These are phyloP conservation scores for Caiman crocodilus DNA, from an alignment of 2,797 vertebrate species.

Conservation along the genomic window DNA sequence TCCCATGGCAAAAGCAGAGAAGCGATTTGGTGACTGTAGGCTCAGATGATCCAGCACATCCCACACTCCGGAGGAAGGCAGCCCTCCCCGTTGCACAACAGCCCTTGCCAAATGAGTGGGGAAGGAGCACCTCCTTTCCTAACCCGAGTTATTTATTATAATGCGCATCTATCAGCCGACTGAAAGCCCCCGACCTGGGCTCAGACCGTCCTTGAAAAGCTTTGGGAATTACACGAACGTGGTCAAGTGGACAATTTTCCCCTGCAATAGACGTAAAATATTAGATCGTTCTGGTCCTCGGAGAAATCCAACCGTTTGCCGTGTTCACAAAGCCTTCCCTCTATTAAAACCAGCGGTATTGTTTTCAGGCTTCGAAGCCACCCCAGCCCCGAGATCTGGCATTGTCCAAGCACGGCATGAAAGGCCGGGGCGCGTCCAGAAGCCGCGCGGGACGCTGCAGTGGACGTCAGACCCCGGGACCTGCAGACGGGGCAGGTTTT, in stretches of 20 bases:
- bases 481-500: not conserved
- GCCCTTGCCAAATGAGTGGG: no score
- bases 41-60: no score
- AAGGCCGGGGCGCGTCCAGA: fast-evolving
- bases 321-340: not conserved
- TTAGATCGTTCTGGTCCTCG: not conserved
- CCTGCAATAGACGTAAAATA: not conserved
- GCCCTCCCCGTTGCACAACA: no score
- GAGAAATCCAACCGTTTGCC: not conserved
- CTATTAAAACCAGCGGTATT: no score
- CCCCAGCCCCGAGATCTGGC: not conserved
- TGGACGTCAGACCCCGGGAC: not conserved
- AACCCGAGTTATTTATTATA: no score
- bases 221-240: not conserved
- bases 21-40: no score
- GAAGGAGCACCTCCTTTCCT: no score
- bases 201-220: not conserved
- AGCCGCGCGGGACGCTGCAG: fast-evolving
- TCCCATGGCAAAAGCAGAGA: no score
- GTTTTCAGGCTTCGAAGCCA: no score
- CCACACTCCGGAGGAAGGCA: no score
- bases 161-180: no score
- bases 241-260: not conserved
- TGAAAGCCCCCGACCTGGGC: not conserved
- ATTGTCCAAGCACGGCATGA: not conserved